Conservation (phyloP, 1,140 invertebrate genomes). For the Drosophila bocqueti region DNA sequence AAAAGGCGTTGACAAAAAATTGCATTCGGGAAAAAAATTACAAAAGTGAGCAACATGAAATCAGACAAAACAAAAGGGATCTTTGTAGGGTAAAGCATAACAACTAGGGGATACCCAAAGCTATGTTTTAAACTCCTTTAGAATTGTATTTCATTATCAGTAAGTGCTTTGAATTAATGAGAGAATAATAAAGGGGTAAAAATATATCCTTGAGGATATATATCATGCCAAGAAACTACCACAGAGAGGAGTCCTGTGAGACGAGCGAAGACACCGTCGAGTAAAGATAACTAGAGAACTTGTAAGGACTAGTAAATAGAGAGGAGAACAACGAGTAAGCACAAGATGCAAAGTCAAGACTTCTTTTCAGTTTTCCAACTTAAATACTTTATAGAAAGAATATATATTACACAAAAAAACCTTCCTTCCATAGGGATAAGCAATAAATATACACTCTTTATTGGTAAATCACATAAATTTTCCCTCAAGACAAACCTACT, state of each 20-base stretch:
- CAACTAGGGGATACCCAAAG: not conserved
- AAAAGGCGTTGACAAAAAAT: slow-evolving; percentile 69
- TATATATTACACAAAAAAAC: no score
- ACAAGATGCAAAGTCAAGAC: not conserved
- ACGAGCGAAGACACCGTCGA: not conserved
- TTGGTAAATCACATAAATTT: no score
- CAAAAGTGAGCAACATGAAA: slow-evolving; percentile 6
- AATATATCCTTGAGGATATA: not conserved
- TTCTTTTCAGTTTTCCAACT: not conserved
- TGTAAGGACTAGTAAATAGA: not conserved
- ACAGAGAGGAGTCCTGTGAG: not conserved
- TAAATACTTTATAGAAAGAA: no score
- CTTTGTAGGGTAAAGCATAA: not conserved
- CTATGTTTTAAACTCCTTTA: no score
- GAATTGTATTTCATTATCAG: not conserved
- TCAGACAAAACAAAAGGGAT: slow-evolving; percentile 13
- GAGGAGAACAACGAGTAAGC: not conserved
- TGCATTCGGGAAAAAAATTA: slow-evolving; percentile 27
- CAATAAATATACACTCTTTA: not conserved
- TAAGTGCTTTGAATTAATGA: not conserved
- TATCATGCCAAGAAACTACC: not conserved
- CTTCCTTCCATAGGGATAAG: no score
- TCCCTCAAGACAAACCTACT: not conserved
- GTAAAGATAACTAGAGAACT: not conserved
- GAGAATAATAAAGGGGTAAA: not conserved